Conservation (phyloP, 1,140 invertebrate genomes). For the Macrosteles quadrilineatus region DNA sequence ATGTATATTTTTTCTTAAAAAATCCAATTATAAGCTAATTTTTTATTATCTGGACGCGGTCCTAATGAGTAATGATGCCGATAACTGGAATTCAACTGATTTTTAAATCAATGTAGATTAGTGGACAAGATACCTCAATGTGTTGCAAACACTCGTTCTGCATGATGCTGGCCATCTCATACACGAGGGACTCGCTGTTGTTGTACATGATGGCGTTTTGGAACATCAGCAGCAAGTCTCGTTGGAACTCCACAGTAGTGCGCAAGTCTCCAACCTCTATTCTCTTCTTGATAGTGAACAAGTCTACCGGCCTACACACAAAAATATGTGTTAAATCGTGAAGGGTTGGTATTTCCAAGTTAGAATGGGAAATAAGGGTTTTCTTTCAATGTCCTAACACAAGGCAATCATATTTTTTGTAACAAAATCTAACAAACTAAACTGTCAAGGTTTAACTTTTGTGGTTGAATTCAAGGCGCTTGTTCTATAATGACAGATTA, state of each 20-base stretch:
- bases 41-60: not conserved
- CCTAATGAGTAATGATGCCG: too few relatives aligned
- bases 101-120: slow-evolving; percentile 26
- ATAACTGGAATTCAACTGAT: slow-evolving; percentile 2
- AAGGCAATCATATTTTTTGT: too few relatives aligned
- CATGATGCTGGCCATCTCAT: slow-evolving; percentile 80
- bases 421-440: too few relatives aligned
- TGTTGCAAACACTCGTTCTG: slow-evolving; percentile 72
- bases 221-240: slow-evolving; percentile 91
- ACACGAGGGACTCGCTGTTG: slow-evolving; percentile 76
- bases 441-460: too few relatives aligned
- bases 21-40: not conserved
- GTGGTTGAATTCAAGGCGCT: too few relatives aligned
- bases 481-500: too few relatives aligned
- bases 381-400: too few relatives aligned
- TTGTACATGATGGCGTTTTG: slow-evolving; percentile 95
- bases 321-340: too few relatives aligned
- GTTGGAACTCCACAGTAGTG: slow-evolving; percentile 83
- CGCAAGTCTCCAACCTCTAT: slow-evolving; percentile 83
- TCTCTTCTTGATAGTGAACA: slow-evolving; percentile 83
- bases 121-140: slow-evolving; percentile 62
- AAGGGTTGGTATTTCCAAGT: too few relatives aligned
- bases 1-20: not conserved
- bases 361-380: too few relatives aligned
- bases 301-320: slow-evolving; percentile 89